Percentiles rank a stretch among this genome's conserved stretches.
phyloP scores from a whole-genome alignment of 2,888 invertebrate genomes.

The Eupithecia centaureata region DNA sequence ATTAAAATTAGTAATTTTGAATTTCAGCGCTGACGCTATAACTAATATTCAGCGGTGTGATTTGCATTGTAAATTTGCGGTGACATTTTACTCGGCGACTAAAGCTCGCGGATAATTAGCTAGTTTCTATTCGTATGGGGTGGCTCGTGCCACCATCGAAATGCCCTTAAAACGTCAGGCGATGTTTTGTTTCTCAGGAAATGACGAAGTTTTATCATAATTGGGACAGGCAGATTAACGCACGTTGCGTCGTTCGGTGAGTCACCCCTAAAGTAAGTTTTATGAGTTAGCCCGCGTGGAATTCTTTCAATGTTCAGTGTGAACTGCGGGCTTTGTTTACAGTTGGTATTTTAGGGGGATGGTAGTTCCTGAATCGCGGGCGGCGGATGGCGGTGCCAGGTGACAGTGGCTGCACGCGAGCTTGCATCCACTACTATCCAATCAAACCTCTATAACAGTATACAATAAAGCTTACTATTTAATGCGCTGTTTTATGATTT shows the following conservation, averaged over 20 bases:
- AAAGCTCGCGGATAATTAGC: slow-evolving; percentile 83
- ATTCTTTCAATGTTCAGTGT: slow-evolving; percentile 49
- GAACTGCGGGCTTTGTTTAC: slow-evolving; percentile 68
- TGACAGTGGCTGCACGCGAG: slow-evolving; percentile 75
- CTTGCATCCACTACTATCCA: slow-evolving; percentile 67
- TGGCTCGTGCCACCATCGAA: slow-evolving; percentile 59
- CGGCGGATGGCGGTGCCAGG: slow-evolving; percentile 82
- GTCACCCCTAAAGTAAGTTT: slow-evolving; percentile 53
- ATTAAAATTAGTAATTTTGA: slow-evolving; percentile 83
- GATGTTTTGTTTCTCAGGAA: slow-evolving; percentile 50
- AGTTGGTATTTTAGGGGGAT: slow-evolving; percentile 59
- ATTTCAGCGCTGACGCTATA: slow-evolving; percentile 79
- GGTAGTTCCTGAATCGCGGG: slow-evolving; percentile 71
- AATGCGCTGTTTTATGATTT: slow-evolving; percentile 47
- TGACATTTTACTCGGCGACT: slow-evolving; percentile 74
- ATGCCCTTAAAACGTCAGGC: slow-evolving; percentile 68
- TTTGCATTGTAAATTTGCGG: slow-evolving; percentile 83
- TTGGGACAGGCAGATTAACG: slow-evolving; percentile 55
- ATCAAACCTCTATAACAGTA: slow-evolving; percentile 58
- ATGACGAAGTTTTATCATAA: slow-evolving; percentile 45
- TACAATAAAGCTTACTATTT: slow-evolving; percentile 61
- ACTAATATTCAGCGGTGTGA: slow-evolving; percentile 80
- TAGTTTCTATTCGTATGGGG: slow-evolving; percentile 79
- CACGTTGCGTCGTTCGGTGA: slow-evolving; percentile 52
- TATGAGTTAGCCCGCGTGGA: slow-evolving; percentile 50